phyloP scores from a whole-genome alignment of 1,140 invertebrate genomes.

The Eufriesea mexicana region DNA sequence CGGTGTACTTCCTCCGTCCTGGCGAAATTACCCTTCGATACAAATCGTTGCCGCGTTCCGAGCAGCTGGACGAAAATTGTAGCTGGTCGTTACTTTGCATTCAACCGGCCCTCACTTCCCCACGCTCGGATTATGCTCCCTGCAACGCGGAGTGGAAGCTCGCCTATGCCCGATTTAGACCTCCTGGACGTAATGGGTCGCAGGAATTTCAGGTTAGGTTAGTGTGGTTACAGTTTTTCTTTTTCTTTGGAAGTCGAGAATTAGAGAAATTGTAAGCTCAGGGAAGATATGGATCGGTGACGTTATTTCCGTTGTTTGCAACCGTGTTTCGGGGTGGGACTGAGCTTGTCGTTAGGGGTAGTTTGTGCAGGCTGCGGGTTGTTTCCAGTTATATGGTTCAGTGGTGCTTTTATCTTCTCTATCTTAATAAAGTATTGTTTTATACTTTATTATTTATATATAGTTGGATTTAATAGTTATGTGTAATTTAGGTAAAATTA shows the following conservation, averaged over 20 bases:
- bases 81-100: constrained; percentile 6
- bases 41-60: constrained; percentile 76
- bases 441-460: too few species aligned
- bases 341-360: too few species aligned
- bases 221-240: not conserved
- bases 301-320: too few species aligned
- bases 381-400: too few species aligned
- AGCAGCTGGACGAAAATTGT: constrained; percentile 44
- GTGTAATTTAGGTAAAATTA: too few species aligned
- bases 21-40: constrained; percentile 67
- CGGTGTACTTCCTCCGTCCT: constrained; percentile 22
- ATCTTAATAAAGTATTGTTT: too few species aligned
- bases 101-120: not conserved
- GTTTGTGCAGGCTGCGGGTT: too few species aligned
- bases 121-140: not conserved
- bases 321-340: too few species aligned
- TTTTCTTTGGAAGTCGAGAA: not conserved
- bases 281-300: not conserved
- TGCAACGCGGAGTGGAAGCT: not conserved
- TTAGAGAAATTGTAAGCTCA: not conserved
- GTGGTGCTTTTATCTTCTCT: too few species aligned
- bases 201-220: not conserved
- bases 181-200: not conserved
- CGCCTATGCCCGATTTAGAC: not conserved
- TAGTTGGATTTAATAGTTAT: too few species aligned